phyloP scores from a whole-genome alignment of 2,797 vertebrate genomes.

The Alcedo quadribrachys region DNA sequence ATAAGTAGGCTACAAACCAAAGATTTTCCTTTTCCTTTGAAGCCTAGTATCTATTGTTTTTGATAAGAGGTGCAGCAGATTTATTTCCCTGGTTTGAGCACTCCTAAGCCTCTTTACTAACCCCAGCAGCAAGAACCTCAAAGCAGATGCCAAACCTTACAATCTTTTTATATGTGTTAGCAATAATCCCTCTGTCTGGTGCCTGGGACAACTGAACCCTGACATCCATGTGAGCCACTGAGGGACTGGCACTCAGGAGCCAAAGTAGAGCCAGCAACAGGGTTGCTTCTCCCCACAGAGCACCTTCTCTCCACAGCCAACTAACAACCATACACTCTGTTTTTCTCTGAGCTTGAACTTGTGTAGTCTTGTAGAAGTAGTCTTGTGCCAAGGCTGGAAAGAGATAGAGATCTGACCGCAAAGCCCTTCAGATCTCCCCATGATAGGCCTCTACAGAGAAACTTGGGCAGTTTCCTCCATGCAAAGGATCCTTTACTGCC shows the following conservation, averaged over 20 bases:
- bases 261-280: background rate
- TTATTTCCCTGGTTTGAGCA: slow-evolving; percentile 26
- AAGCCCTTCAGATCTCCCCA: background rate
- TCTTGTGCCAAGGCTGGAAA: background rate
- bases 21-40: slow-evolving; percentile 31
- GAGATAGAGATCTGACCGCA: background rate
- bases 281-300: background rate
- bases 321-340: background rate
- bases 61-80: slow-evolving; percentile 45
- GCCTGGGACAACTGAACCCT: background rate
- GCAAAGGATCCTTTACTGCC: background rate
- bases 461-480: background rate
- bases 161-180: slow-evolving; percentile 36
- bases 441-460: background rate
- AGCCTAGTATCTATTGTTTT: slow-evolving; percentile 30
- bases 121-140: slow-evolving; percentile 21
- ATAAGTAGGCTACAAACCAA: slow-evolving; percentile 26
- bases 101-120: slow-evolving; percentile 54
- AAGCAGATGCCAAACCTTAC: slow-evolving; percentile 45
- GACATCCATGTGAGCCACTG: background rate
- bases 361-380: too few relatives aligned
- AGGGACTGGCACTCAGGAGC: background rate
- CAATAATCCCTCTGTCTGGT: slow-evolving; percentile 23
- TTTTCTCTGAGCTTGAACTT: background rate
- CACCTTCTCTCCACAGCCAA: background rate